Percentiles rank a stretch among this genome's conserved stretches.
phyloP scores from a whole-genome alignment of 1,140 invertebrate genomes.

The Drosophila parvula region DNA sequence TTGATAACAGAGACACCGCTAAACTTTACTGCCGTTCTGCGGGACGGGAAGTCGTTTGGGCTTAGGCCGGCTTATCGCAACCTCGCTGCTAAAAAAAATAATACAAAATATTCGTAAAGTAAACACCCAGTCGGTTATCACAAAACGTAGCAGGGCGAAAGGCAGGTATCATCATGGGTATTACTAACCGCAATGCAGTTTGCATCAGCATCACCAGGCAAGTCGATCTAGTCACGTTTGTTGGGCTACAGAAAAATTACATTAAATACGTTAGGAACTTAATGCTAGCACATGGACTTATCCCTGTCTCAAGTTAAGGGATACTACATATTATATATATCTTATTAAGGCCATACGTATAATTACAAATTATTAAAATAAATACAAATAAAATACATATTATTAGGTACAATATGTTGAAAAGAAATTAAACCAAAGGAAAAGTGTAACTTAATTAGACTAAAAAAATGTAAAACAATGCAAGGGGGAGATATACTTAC shows the following conservation, averaged over 20 bases:
- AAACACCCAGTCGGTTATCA: slow-evolving; percentile 20
- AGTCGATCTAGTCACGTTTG: neutral
- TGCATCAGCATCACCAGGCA: neutral
- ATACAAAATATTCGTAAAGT: slow-evolving; percentile 15
- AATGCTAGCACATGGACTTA: no score
- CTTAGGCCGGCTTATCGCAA: slow-evolving; percentile 34
- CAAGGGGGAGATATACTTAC: neutral
- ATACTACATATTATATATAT: no score
- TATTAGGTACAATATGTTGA: no score
- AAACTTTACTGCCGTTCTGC: slow-evolving; percentile 34
- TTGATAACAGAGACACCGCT: slow-evolving; percentile 32
- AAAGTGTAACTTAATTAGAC: no score
- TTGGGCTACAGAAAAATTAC: no score
- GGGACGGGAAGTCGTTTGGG: slow-evolving; percentile 42
- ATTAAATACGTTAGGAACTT: no score
- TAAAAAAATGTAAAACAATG: neutral
- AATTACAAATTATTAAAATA: no score
- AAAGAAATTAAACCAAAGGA: no score
- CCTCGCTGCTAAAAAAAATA: slow-evolving; percentile 27
- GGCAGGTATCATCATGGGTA: neutral
- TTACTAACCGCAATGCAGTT: neutral
- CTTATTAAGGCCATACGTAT: no score
- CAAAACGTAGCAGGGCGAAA: neutral
- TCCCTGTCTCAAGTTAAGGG: no score
- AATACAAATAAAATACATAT: no score